phyloP scores from a whole-genome alignment of 2,797 vertebrate genomes.

The Sebastes nivosus region DNA sequence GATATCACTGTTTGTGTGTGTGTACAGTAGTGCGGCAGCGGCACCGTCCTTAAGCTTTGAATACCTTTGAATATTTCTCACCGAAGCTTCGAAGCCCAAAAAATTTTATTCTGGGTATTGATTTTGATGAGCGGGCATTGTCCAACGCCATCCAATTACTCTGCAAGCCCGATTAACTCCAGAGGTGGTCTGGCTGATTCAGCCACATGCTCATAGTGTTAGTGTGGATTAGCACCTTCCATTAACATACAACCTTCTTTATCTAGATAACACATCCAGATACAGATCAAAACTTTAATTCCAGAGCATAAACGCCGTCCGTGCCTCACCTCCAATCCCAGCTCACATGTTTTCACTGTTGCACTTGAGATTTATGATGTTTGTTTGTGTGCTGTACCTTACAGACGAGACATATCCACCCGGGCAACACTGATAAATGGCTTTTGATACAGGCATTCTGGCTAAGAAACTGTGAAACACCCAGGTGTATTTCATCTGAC shows the following conservation, averaged over 20 bases:
- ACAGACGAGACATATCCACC: conserved; percentile 40
- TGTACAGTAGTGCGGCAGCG: not conserved
- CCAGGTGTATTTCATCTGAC: conserved; percentile 24
- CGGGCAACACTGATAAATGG: conserved; percentile 44
- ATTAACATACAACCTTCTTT: conserved; percentile 25
- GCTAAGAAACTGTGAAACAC: conserved; percentile 19
- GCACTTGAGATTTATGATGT: conserved; percentile 25
- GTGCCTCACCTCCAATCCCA: not conserved
- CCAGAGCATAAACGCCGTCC: not conserved
- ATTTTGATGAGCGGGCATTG: not conserved
- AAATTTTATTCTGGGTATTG: too few relatives aligned
- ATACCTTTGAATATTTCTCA: not conserved
- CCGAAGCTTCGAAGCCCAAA: not conserved
- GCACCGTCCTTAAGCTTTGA: too few relatives aligned
- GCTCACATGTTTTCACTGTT: conserved; percentile 6
- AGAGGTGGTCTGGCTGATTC: conserved; percentile 22
- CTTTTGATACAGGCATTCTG: conserved; percentile 14
- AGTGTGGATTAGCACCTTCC: not conserved
- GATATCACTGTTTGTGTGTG: not conserved
- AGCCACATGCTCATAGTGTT: conserved; percentile 19
- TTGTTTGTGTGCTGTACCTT: conserved; percentile 37
- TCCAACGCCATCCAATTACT: conserved; percentile 18
- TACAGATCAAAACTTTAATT: conserved; percentile 39
- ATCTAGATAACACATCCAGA: conserved; percentile 36
- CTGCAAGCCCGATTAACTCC: conserved; percentile 16